phyloP scores from a whole-genome alignment of 2,888 invertebrate species.

The Agrilus biguttatus region DNA sequence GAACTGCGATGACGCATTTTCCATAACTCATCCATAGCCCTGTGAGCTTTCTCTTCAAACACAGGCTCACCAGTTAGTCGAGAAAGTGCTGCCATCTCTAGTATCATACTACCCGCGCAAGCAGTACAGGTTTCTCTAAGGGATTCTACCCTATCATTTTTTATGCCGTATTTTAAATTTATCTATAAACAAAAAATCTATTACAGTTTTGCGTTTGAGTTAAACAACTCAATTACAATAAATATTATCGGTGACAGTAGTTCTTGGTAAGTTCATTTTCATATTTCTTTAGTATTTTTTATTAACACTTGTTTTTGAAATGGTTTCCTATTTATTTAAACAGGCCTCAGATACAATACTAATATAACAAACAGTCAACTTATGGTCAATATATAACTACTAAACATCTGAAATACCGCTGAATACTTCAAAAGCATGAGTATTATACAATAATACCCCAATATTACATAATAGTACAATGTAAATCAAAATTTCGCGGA shows the following conservation, averaged over 20 bases:
- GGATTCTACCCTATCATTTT: constrained; percentile 54
- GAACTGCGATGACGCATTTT: constrained; percentile 76
- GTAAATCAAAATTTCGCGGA: too few relatives aligned
- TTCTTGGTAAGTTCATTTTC: background rate
- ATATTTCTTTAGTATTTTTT: background rate
- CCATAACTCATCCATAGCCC: constrained; percentile 96
- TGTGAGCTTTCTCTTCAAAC: constrained; percentile 88
- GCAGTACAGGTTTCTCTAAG: constrained; percentile 92
- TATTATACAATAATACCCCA: too few relatives aligned
- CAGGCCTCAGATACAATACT: too few relatives aligned
- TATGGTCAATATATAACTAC: too few relatives aligned
- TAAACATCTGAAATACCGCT: too few relatives aligned
- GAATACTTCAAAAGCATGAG: too few relatives aligned
- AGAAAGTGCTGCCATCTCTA: constrained; percentile 94
- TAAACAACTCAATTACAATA: too few relatives aligned
- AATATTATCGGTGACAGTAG: too few relatives aligned
- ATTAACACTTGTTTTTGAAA: background rate
- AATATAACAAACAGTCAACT: too few relatives aligned
- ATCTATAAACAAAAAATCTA: constrained; percentile 36
- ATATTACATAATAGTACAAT: too few relatives aligned
- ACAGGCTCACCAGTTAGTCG: constrained; percentile 81
- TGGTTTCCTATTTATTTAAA: background rate
- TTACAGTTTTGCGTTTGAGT: constrained; percentile 1
- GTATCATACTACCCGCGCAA: constrained; percentile 93
- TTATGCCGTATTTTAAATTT: constrained; percentile 71